Conservation (phyloP, 2,797 vertebrate genomes). For the Rhinophrynus dorsalis region DNA sequence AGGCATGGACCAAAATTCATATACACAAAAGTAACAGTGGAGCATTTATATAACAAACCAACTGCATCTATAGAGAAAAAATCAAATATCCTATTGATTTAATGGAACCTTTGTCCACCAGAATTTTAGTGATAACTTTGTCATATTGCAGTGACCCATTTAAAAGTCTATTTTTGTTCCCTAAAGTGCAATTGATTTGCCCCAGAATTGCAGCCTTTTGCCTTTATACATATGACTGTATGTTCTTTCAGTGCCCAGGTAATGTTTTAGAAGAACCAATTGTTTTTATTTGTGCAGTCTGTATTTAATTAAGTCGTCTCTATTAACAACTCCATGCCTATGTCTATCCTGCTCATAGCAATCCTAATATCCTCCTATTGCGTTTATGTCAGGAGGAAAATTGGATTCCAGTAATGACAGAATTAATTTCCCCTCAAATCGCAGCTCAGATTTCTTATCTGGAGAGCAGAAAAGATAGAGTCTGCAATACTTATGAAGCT, state of each 20-base stretch:
- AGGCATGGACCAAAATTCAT: no score
- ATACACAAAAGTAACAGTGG: no score
- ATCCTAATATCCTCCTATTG: constrained; percentile 52
- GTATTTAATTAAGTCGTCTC: constrained; percentile 56
- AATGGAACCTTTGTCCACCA: no score
- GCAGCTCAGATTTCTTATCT: accelerated
- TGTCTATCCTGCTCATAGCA: constrained; percentile 11
- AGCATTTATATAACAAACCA: no score
- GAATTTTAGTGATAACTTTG: no score
- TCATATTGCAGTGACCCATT: no score
- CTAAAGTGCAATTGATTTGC: no score
- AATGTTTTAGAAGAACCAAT: constrained; percentile 21
- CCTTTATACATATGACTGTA: no score
- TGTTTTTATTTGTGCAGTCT: constrained; percentile 31
- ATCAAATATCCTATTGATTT: no score
- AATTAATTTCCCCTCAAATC: constrained; percentile 51
- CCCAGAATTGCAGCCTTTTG: no score
- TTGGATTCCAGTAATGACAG: constrained; percentile 53
- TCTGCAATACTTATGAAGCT: not conserved
- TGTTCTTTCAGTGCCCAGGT: not conserved
- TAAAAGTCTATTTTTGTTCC: no score
- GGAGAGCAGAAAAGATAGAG: not conserved
- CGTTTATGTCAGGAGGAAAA: constrained; percentile 57
- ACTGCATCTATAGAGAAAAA: no score
- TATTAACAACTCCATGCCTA: constrained; percentile 31